Percentiles rank a stretch among this genome's conserved stretches.
Evolutionary conservation across 2,888 invertebrate species (phyloP).

Genomic region (Oxytorus armatus): DNA sequence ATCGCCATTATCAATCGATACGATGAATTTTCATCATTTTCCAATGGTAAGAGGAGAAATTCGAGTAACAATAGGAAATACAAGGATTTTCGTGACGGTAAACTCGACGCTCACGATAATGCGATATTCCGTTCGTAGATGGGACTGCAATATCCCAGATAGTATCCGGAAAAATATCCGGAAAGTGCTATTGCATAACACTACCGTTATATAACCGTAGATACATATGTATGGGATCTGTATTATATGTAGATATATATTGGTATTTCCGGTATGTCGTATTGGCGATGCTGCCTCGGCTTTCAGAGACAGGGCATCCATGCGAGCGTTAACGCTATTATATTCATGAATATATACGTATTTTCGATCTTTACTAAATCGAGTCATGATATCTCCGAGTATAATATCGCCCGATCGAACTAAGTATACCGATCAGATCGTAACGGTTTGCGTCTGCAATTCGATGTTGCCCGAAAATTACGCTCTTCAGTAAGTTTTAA

Average conservation of each 20-base stretch:
- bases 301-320: conserved; percentile 6
- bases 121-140: conserved; percentile 22
- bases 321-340: conserved; percentile 33
- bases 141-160: conserved; percentile 33
- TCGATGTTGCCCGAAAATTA: background rate
- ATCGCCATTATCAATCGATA: conserved; percentile 8
- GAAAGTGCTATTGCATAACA: conserved; percentile 24
- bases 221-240: conserved; percentile 25
- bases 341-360: conserved; percentile 25
- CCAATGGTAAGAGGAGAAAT: conserved; percentile 4
- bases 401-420: conserved; percentile 31
- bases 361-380: conserved; percentile 8
- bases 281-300: conserved; percentile 12
- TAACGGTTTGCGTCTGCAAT: conserved; percentile 1
- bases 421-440: conserved; percentile 28
- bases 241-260: conserved; percentile 17
- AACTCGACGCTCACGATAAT: conserved; percentile 22
- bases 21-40: conserved; percentile 34
- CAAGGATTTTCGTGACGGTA: conserved; percentile 19
- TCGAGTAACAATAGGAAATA: conserved; percentile 15
- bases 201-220: conserved; percentile 13
- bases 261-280: conserved; percentile 21
- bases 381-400: background rate
- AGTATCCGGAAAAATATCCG: conserved; percentile 15
- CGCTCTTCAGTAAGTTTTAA: too few species aligned